Conservation (phyloP, 2,888 invertebrate species). For the Rhingia campestris region DNA sequence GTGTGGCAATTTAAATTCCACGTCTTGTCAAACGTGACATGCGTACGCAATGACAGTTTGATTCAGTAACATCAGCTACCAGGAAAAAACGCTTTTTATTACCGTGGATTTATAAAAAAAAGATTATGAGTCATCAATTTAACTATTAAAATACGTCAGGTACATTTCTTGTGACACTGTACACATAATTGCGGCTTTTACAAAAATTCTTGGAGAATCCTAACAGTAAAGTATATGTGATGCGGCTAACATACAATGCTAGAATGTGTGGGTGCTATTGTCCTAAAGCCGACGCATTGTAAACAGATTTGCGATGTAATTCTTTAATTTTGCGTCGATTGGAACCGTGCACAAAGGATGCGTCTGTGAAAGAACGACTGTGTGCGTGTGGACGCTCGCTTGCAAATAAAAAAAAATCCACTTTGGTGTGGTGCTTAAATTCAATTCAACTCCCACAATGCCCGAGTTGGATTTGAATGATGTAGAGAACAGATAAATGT, state of each 20-base stretch:
- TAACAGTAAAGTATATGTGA: slow-evolving; percentile 55
- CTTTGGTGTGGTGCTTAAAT: slow-evolving; percentile 29
- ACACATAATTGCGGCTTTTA: slow-evolving; percentile 1
- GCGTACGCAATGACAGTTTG: slow-evolving; percentile 36
- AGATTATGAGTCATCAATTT: slow-evolving; percentile 38
- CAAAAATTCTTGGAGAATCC: slow-evolving; percentile 29
- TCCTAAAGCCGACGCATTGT: slow-evolving; percentile 45
- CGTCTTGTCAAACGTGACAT: slow-evolving; percentile 66
- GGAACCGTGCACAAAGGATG: slow-evolving; percentile 57
- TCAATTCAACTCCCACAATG: slow-evolving; percentile 58
- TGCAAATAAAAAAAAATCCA: slow-evolving; percentile 53
- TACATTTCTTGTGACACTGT: not conserved
- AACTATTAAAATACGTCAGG: slow-evolving; percentile 26
- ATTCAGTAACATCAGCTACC: slow-evolving; percentile 28
- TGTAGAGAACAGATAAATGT: slow-evolving; percentile 55
- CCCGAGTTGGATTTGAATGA: slow-evolving; percentile 12
- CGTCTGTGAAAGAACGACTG: slow-evolving; percentile 17
- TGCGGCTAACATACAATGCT: slow-evolving; percentile 20
- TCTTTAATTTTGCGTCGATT: slow-evolving; percentile 42
- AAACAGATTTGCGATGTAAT: slow-evolving; percentile 43
- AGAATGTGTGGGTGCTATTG: slow-evolving; percentile 63
- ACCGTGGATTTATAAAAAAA: too few relatives aligned
- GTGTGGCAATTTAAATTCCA: slow-evolving; percentile 58
- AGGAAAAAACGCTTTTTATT: slow-evolving; percentile 15
- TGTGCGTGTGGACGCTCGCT: not conserved